Conservation (phyloP, 2,113 vertebrate genomes). For the Trogon surrucura region DNA sequence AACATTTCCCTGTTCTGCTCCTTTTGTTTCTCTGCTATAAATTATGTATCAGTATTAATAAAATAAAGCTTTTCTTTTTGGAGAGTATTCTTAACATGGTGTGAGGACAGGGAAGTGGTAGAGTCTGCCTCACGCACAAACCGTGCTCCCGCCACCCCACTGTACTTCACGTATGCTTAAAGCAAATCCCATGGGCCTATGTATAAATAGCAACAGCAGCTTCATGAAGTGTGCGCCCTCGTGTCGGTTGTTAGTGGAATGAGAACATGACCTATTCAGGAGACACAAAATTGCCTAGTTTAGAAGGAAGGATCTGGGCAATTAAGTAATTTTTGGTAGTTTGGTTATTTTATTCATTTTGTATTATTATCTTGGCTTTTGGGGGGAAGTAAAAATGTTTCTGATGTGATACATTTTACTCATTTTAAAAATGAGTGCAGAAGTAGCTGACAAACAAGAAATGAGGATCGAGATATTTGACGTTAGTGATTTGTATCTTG, state of each 20-base stretch:
- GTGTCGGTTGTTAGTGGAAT: background rate
- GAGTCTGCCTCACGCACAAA: background rate
- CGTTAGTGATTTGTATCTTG: background rate
- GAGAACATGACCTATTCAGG: background rate
- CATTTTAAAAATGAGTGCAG: background rate
- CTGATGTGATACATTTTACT: background rate
- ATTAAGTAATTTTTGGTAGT: background rate
- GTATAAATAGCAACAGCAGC: background rate
- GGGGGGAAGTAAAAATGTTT: background rate
- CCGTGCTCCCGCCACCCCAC: background rate
- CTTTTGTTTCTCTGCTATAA: constrained; percentile 8
- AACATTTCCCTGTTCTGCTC: background rate
- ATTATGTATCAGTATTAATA: background rate
- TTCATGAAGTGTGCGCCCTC: background rate
- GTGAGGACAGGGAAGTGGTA: background rate
- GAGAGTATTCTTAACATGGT: background rate
- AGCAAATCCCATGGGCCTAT: background rate
- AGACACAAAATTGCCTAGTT: background rate
- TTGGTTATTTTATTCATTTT: background rate
- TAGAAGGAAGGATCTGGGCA: background rate
- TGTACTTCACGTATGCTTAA: background rate
- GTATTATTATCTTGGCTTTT: background rate
- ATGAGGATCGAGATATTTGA: background rate
- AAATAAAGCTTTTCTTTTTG: background rate
- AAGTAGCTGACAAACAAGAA: background rate